Conservation (phyloP, 2,113 vertebrate genomes). For the Eurystomus gularis region DNA sequence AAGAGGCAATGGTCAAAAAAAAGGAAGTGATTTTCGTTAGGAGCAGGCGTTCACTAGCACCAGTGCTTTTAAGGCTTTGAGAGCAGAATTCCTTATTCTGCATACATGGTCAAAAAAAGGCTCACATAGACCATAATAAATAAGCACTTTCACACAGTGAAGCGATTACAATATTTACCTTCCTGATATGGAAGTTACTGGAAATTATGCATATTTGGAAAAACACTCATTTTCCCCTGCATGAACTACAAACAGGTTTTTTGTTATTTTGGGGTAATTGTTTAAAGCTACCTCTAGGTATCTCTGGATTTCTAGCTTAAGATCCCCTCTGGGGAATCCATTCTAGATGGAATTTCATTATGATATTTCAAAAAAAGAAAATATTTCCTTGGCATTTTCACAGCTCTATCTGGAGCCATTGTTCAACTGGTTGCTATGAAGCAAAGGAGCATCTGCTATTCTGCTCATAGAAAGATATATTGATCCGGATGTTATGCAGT, state of each 20-base stretch:
- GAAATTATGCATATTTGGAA: background rate
- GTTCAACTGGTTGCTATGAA: background rate
- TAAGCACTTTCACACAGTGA: background rate
- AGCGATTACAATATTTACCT: background rate
- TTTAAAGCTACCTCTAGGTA: background rate
- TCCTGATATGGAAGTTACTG: background rate
- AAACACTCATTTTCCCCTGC: background rate
- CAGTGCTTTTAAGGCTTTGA: background rate
- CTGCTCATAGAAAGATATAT: background rate
- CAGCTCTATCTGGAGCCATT: background rate
- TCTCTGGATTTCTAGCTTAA: background rate
- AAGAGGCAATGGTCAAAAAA: slow-evolving; percentile 6
- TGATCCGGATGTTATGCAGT: background rate
- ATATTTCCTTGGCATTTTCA: background rate
- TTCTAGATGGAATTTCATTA: background rate
- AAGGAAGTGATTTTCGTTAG: background rate
- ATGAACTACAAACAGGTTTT: background rate
- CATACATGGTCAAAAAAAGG: background rate
- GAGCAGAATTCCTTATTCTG: background rate
- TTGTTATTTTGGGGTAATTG: background rate
- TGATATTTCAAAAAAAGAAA: background rate
- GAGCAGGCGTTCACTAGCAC: background rate
- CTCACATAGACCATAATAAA: background rate
- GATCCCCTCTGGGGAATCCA: background rate
- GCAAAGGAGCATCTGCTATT: background rate